Evolutionary conservation across 2,888 invertebrate species (phyloP).

Genomic region (Thalpophila matura): DNA sequence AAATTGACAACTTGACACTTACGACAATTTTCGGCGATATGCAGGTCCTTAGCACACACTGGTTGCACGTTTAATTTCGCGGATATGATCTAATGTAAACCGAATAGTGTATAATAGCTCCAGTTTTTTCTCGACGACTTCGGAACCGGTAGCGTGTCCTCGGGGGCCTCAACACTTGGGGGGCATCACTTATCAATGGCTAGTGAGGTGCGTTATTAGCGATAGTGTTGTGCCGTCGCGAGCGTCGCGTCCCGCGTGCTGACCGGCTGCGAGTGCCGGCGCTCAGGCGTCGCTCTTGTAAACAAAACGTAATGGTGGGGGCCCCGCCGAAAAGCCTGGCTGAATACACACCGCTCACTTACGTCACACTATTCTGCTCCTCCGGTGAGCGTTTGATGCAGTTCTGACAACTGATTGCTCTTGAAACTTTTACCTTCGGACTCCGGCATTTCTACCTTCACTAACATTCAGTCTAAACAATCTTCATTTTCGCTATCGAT

Average conservation of each 20-base stretch:
- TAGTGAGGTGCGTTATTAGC: conserved; percentile 62
- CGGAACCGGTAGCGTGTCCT: conserved; percentile 65
- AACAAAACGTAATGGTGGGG: conserved; percentile 89
- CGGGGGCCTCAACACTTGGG: conserved; percentile 69
- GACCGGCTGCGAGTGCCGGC: conserved; percentile 87
- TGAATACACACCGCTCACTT: conserved; percentile 84
- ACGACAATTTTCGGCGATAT: conserved; percentile 76
- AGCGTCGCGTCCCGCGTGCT: conserved; percentile 84
- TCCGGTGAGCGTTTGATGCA: conserved; percentile 67
- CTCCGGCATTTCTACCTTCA: conserved; percentile 43
- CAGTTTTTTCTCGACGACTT: conserved; percentile 66
- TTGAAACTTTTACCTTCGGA: conserved; percentile 55
- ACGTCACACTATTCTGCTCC: conserved; percentile 81
- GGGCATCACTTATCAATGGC: conserved; percentile 76
- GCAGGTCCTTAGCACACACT: conserved; percentile 76
- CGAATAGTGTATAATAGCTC: conserved; percentile 62
- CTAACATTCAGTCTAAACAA: conserved; percentile 11
- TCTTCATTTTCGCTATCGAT: conserved; percentile 7
- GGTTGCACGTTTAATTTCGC: conserved; percentile 70
- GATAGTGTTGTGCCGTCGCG: conserved; percentile 65
- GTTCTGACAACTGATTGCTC: conserved; percentile 55
- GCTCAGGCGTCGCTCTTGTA: conserved; percentile 84
- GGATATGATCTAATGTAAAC: conserved; percentile 66
- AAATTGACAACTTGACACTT: conserved; percentile 74
- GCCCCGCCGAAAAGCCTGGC: conserved; percentile 88